Conservation (phyloP, 2,113 vertebrate species). For the Elachura formosa region DNA sequence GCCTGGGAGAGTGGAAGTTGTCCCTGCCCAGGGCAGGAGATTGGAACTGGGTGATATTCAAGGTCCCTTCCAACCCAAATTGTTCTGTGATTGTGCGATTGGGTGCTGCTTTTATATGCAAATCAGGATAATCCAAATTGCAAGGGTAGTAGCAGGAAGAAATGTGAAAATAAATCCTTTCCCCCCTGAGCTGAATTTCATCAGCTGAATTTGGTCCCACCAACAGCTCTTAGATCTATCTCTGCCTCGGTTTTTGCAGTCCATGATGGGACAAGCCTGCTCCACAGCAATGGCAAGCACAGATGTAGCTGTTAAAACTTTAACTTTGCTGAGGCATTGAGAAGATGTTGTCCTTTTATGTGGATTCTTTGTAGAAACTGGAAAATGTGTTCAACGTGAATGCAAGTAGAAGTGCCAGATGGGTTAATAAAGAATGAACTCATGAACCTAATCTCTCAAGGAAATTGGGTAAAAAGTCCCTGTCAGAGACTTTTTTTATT, state of each 20-base stretch:
- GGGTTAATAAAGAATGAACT: background rate
- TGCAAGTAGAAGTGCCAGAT: background rate
- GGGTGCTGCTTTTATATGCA: background rate
- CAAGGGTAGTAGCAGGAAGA: background rate
- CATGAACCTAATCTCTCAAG: background rate
- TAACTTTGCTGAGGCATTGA: background rate
- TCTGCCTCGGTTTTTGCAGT: background rate
- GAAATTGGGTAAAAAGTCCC: background rate
- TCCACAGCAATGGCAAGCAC: background rate
- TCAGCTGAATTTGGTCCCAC: background rate
- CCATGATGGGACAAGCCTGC: fast-evolving
- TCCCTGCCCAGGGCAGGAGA: background rate
- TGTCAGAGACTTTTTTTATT: background rate
- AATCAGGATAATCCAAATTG: background rate
- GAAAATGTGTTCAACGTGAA: background rate
- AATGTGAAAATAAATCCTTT: background rate
- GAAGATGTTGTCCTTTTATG: background rate
- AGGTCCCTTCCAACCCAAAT: background rate
- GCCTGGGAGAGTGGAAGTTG: fast-evolving
- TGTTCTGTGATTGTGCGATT: fast-evolving
- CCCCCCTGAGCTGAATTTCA: background rate
- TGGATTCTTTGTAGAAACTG: background rate
- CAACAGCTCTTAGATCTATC: background rate
- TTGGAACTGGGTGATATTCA: too few species aligned
- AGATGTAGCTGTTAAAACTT: background rate